Conservation (phyloP, 2,888 invertebrate genomes). For the Amiota communis region DNA sequence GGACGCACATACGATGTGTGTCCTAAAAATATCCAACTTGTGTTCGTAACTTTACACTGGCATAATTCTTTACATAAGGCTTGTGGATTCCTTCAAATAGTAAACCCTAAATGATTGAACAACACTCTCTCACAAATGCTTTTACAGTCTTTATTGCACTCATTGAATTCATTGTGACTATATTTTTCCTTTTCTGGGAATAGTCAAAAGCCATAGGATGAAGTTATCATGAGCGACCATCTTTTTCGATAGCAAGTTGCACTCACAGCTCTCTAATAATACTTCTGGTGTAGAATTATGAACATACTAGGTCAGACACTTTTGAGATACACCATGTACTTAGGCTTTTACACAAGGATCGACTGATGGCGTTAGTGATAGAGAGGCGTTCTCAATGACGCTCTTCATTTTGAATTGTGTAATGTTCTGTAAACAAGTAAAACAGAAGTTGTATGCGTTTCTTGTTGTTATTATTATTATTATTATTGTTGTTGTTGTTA, state of each 20-base stretch:
- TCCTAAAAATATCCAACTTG: not conserved
- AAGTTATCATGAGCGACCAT: too few relatives aligned
- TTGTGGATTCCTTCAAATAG: not conserved
- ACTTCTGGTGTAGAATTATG: too few relatives aligned
- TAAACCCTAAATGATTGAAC: too few relatives aligned
- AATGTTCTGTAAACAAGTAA: conserved; percentile 24
- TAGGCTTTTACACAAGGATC: not conserved
- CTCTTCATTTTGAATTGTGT: conserved; percentile 28
- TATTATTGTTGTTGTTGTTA: not conserved
- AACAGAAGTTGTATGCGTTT: not conserved
- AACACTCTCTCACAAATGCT: too few relatives aligned
- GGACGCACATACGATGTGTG: not conserved
- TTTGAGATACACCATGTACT: not conserved
- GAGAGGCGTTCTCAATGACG: conserved; percentile 7
- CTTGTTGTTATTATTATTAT: conserved; percentile 12
- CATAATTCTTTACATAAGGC: not conserved
- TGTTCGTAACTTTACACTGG: not conserved
- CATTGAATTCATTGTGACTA: too few relatives aligned
- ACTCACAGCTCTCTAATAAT: too few relatives aligned
- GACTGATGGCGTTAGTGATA: not conserved
- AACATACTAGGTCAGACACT: not conserved
- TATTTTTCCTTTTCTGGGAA: too few relatives aligned
- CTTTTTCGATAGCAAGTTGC: too few relatives aligned
- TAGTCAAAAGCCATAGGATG: too few relatives aligned
- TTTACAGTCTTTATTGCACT: too few relatives aligned